Evolutionary conservation across 2,113 vertebrate genomes (phyloP), one percentile per base, ranked within the genome.

Genomic region (Heterochromis multidens): DNA sequence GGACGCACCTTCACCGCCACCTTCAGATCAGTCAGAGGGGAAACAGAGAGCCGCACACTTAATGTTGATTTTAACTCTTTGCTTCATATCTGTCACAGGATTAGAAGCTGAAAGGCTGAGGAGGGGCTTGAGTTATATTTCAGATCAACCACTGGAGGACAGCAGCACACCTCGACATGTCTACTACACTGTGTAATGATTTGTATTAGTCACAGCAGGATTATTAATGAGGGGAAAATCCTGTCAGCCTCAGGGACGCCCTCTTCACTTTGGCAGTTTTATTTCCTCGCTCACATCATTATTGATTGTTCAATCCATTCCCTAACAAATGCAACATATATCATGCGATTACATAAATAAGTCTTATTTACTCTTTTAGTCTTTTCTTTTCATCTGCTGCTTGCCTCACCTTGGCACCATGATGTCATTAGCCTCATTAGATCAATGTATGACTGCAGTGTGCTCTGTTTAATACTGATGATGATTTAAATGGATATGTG

Each of bases 1-100:
- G 63, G 98, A 95, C 3, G 95, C 94, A 0, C 94, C 95, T 77
- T 95, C 95, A 12, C 92, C 88, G 49, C 91, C 91, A 21, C 90
- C 94, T 93, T 29, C 23, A 70, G 59, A 11, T 13, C 31, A 63
- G 61, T 2, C 25, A 27, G 4, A 59, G 25, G 63, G 52, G 29
- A 31, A 49, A 65, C 27, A 21, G n/a, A 62, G 5, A 52, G 8
- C 17, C 12, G 4, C 5, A 52, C n/a, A 3, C 13, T 82, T 67
- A 40, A 58, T 10, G 54, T 13, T n/a, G 37, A 63, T 43, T 82
- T 46, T 33, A 57, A 60, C 35, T 60, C 46, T 72, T 37, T 16
- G 25, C 17, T 19, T 86, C 31, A 58, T 16, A 76, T 31, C 16
- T 43, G 7, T 33, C 61, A 74, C 8, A 16, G 14, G 52, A 58